These are phyloP conservation scores for Nestor notabilis DNA, from an alignment of 2,113 vertebrate species.

Conservation along the genomic window DNA sequence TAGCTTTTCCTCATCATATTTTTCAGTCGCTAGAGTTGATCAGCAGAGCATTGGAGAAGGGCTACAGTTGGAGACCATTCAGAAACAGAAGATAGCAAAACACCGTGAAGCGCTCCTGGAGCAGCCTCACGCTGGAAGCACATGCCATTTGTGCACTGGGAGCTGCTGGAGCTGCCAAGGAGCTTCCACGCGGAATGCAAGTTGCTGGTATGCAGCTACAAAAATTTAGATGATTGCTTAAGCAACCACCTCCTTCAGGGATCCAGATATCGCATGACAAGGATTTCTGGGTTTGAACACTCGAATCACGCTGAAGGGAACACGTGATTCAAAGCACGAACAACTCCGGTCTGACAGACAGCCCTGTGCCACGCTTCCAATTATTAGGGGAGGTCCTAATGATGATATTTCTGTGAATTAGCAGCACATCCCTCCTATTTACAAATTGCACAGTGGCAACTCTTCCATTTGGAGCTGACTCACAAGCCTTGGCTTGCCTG, in stretches of 20 bases:
- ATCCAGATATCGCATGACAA: rapidly evolving
- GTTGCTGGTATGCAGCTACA: neutral
- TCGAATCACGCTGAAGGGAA: neutral
- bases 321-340: neutral
- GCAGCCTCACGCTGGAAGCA: neutral
- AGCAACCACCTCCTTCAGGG: neutral
- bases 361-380: neutral
- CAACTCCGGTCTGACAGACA: neutral
- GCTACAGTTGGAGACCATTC: neutral
- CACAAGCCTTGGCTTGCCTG: neutral
- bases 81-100: neutral
- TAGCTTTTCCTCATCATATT: neutral
- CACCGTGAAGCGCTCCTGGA: neutral
- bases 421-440: slow-evolving; percentile 21
- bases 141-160: neutral
- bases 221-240: neutral
- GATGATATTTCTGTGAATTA: slow-evolving; percentile 15
- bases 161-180: slow-evolving; percentile 1
- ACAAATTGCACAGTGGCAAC: slow-evolving; percentile 30
- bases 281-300: neutral
- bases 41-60: neutral
- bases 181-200: neutral
- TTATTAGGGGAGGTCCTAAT: neutral
- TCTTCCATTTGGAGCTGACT: slow-evolving; percentile 42
- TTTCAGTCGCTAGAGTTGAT: neutral